Evolutionary conservation across 2,888 invertebrate species (phyloP).

Genomic region (Prostheceraeus crozeri): DNA sequence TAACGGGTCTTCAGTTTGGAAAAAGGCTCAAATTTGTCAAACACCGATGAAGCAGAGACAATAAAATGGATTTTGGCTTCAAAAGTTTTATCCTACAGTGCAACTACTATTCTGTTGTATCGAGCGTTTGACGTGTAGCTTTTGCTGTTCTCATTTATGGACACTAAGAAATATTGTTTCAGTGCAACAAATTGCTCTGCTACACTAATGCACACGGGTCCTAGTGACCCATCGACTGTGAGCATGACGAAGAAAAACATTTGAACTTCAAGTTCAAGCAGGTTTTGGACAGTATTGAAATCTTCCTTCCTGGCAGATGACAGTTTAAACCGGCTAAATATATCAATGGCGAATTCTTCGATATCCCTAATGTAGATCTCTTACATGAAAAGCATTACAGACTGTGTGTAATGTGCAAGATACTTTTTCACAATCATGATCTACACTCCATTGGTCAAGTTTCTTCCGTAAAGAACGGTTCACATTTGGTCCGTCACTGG

Average conservation of each 20-base stretch:
- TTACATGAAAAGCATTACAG: constrained; percentile 40
- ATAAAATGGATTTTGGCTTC: constrained; percentile 22
- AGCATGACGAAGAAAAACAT: constrained; percentile 40
- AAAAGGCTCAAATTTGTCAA: constrained; percentile 21
- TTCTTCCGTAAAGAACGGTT: constrained; percentile 42
- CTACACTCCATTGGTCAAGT: constrained; percentile 25
- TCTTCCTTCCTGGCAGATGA: constrained; percentile 41
- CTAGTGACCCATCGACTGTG: constrained; percentile 41
- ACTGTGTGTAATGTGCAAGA: constrained; percentile 41
- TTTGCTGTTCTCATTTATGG: too few relatives aligned
- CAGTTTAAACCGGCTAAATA: constrained; percentile 41
- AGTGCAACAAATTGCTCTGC: constrained; percentile 5
- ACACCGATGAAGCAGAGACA: constrained; percentile 7
- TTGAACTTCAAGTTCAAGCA: constrained; percentile 39
- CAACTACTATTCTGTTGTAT: background rate
- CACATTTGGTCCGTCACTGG: constrained; percentile 42
- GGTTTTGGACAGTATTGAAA: constrained; percentile 34
- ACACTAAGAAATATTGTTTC: background rate
- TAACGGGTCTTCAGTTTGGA: constrained; percentile 9
- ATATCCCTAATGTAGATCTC: constrained; percentile 38
- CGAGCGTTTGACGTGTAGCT: too few relatives aligned
- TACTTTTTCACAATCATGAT: constrained; percentile 37
- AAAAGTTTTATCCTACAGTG: constrained; percentile 13
- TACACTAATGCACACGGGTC: constrained; percentile 30
- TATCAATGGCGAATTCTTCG: constrained; percentile 40